Conservation (phyloP, 2,888 invertebrate species). For the Drosophila tanythrix region DNA sequence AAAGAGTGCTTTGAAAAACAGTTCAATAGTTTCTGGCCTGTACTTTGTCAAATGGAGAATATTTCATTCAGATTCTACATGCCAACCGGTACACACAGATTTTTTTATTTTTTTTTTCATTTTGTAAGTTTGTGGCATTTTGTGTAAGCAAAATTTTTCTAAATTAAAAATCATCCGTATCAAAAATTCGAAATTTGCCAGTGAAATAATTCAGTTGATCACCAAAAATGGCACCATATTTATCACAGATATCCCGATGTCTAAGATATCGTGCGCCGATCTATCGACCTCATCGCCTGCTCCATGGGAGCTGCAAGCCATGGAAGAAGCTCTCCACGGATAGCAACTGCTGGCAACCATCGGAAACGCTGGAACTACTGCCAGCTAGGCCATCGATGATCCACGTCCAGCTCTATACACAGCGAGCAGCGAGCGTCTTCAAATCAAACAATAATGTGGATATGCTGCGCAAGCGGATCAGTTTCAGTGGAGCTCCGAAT, state of each 20-base stretch:
- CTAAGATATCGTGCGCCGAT: slow-evolving; percentile 62
- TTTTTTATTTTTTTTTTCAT: slow-evolving; percentile 4
- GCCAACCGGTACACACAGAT: slow-evolving; percentile 2
- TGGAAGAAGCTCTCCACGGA: slow-evolving; percentile 45
- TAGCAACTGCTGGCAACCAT: slow-evolving; percentile 15
- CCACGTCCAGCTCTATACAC: slow-evolving; percentile 57
- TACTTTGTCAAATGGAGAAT: neutral
- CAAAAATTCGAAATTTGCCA: slow-evolving; percentile 15
- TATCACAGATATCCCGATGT: slow-evolving; percentile 69
- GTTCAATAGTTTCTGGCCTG: neutral
- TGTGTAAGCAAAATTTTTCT: neutral
- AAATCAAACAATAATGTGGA: slow-evolving; percentile 44
- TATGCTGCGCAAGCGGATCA: slow-evolving; percentile 66
- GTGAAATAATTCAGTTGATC: neutral
- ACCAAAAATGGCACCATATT: slow-evolving; percentile 44
- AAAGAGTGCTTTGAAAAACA: slow-evolving; percentile 10
- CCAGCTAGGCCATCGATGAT: slow-evolving; percentile 23
- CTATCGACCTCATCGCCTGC: slow-evolving; percentile 48
- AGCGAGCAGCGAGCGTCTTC: slow-evolving; percentile 46
- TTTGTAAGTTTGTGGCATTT: slow-evolving; percentile 1
- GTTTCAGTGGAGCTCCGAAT: slow-evolving; percentile 51
- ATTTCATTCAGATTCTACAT: slow-evolving; percentile 9
- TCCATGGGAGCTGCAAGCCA: slow-evolving; percentile 45
- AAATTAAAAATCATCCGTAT: slow-evolving; percentile 15
- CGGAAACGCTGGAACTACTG: slow-evolving; percentile 10